Evolutionary conservation across 1,140 invertebrate species (phyloP), one percentile per base, ranked within the genome.

Genomic region (Temnothorax longispinosus): DNA sequence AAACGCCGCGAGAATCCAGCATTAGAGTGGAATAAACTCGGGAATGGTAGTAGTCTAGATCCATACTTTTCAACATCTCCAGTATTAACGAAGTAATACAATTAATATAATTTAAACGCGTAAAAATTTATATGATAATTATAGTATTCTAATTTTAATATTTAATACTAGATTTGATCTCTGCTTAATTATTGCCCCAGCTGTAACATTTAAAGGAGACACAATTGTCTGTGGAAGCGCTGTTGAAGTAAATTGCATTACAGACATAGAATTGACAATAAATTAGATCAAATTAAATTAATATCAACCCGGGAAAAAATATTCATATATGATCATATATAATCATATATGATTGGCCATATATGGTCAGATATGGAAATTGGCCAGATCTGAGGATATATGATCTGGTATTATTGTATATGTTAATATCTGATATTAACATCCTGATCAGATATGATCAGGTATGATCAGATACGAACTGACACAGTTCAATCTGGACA

Each of bases 21-120:
- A 0, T 95, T 98, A 3, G 97, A 98, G 91, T 99, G 98, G 98
- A 99, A 98, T 92, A 97, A 97, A 92, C 94, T 96, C 76, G 96
- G 96, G 72, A 95, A 94, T 60, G 94, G 95, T 74, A 94, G 90
- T 75, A 93, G 87, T 72, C 86, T 94, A 13, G 93, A 95, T 90
- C 91, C 91, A 10, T 93, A 93, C 60, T 94, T 94, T 85, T 93
- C 93, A 15, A 94, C 94, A 13, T 92, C 93, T 88, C 91, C 94
- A 21, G 88, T 95, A 11, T 93, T 95, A 50, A 92, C 94, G 10
- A 94, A 94, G 93, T 95, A 90, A 75, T 67, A 54, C 76, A 56
- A 52, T 41, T 95, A 89, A 74, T 67, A 71, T 86, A 54, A 50
- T 38, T 65, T 81, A 84, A 50, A 67, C 0, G 21, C 50, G 13